Evolutionary conservation across 2,888 invertebrate genomes (phyloP).

Genomic region (Hirtodrosophila confusa): DNA sequence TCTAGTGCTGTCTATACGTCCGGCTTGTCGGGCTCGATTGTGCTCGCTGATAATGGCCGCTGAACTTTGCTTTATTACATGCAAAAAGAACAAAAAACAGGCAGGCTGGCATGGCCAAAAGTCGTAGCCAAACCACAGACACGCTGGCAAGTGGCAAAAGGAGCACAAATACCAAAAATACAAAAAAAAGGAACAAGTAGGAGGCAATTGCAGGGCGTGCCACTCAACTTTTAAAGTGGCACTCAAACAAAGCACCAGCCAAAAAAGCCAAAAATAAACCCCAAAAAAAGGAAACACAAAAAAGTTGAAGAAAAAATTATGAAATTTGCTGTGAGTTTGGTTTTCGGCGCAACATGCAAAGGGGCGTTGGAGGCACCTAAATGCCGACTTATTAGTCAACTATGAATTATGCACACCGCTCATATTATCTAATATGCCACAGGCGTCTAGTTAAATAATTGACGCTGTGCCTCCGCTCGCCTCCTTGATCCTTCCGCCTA

Average conservation of each 20-base stretch:
- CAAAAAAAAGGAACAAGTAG: constrained; percentile 7
- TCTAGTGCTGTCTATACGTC: constrained; percentile 52
- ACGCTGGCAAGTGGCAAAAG: constrained; percentile 51
- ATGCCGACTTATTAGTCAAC: constrained; percentile 54
- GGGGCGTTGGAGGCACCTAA: constrained; percentile 23
- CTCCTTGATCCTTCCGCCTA: neutral
- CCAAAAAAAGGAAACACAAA: constrained; percentile 5
- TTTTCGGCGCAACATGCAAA: constrained; percentile 30
- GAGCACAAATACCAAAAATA: constrained; percentile 21
- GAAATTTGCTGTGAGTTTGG: constrained; percentile 14
- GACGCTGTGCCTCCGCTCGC: constrained; percentile 24
- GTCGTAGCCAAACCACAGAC: constrained; percentile 60
- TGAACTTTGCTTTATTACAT: constrained; percentile 69
- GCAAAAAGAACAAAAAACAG: constrained; percentile 37
- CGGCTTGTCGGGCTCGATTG: constrained; percentile 55
- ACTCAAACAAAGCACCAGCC: constrained; percentile 58
- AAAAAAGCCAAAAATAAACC: constrained; percentile 7
- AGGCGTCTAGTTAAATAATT: constrained; percentile 69
- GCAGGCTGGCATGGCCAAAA: constrained; percentile 36
- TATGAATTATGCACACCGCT: constrained; percentile 52
- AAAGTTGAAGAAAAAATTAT: constrained; percentile 4
- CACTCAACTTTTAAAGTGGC: constrained; percentile 64
- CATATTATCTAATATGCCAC: constrained; percentile 70
- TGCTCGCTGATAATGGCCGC: constrained; percentile 70
- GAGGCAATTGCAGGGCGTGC: constrained; percentile 56